These are phyloP conservation scores for Eupelmus urozonus DNA, from an alignment of 2,888 invertebrate genomes.

Conservation along the genomic window DNA sequence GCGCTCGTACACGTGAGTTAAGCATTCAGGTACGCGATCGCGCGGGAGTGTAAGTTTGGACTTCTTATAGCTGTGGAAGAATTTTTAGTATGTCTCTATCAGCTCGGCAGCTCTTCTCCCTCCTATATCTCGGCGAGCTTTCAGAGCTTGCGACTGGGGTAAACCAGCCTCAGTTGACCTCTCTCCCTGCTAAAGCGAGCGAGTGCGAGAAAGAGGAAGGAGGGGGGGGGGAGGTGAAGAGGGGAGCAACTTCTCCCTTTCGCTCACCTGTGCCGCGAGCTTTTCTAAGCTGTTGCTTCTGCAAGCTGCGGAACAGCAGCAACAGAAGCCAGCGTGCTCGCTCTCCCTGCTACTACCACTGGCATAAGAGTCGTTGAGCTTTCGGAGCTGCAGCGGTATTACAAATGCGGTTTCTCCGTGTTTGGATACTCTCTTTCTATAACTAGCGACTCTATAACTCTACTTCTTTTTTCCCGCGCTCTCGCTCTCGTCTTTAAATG, in stretches of 20 bases:
- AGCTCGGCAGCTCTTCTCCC: not conserved
- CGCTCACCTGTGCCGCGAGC: constrained; percentile 51
- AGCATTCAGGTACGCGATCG: not conserved
- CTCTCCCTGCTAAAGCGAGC: not conserved
- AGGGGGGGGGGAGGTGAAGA: not conserved
- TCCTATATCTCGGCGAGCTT: not conserved
- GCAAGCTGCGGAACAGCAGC: not conserved
- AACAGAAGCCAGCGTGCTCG: not conserved
- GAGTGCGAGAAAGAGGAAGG: not conserved
- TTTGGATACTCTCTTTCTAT: constrained; percentile 17
- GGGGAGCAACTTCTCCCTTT: not conserved
- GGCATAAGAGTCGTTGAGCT: constrained; percentile 3
- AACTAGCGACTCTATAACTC: no score
- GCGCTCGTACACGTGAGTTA: not conserved
- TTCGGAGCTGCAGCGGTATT: not conserved
- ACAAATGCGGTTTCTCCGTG: constrained; percentile 15
- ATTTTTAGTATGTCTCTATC: constrained; percentile 32
- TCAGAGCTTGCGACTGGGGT: not conserved
- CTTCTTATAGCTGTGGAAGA: not conserved
- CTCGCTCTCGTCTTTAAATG: constrained; percentile 4
- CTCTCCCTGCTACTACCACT: no score
- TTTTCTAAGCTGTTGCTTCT: constrained; percentile 55
- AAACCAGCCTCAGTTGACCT: not conserved
- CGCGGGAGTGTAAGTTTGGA: not conserved
- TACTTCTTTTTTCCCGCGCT: not conserved